A percentile compares a stretch with the other conserved stretches of the same genome.
These are phyloP conservation scores for Sternarchorhynchus goeldii DNA, from an alignment of 2,797 vertebrate genomes.

Conservation along the genomic window DNA sequence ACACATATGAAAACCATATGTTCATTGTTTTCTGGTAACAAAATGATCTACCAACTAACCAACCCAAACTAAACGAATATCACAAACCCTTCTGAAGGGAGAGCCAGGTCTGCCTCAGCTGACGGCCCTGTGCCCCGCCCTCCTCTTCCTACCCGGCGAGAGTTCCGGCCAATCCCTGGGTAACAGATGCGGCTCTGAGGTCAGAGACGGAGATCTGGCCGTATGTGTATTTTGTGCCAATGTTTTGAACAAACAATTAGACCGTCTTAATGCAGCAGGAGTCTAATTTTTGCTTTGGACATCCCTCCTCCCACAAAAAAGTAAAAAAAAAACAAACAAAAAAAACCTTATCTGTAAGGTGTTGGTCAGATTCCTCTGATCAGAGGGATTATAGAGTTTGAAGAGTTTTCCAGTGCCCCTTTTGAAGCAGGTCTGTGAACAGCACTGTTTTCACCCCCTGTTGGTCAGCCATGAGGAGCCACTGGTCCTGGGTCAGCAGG, in stretches of 20 bases:
- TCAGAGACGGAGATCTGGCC: not conserved
- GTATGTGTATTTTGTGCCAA: slow-evolving; percentile 24
- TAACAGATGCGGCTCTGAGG: slow-evolving; percentile 25
- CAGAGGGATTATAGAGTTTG: slow-evolving; percentile 15
- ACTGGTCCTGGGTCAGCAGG: slow-evolving; percentile 43
- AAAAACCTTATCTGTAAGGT: not conserved
- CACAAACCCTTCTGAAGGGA: slow-evolving; percentile 4
- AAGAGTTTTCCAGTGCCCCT: slow-evolving; percentile 33
- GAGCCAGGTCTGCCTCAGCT: not conserved
- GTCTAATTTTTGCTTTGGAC: slow-evolving; percentile 33
- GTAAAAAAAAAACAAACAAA: not conserved
- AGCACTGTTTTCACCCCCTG: slow-evolving; percentile 34
- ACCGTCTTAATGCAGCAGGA: slow-evolving; percentile 15
- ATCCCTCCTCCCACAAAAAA: slow-evolving; percentile 22
- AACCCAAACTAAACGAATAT: slow-evolving; percentile 14
- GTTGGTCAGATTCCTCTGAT: slow-evolving; percentile 16
- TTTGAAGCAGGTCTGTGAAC: slow-evolving; percentile 33
- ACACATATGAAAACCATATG: slow-evolving; percentile 37
- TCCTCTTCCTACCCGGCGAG: too few species aligned
- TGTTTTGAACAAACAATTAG: slow-evolving; percentile 24
- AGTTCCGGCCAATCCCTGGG: not conserved
- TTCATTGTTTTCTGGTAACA: slow-evolving; percentile 31
- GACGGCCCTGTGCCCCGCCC: too few species aligned
- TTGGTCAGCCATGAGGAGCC: slow-evolving; percentile 20
- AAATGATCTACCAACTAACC: slow-evolving; percentile 28